Conservation (phyloP, 2,113 vertebrate species). For the Phocoena phocoena region DNA sequence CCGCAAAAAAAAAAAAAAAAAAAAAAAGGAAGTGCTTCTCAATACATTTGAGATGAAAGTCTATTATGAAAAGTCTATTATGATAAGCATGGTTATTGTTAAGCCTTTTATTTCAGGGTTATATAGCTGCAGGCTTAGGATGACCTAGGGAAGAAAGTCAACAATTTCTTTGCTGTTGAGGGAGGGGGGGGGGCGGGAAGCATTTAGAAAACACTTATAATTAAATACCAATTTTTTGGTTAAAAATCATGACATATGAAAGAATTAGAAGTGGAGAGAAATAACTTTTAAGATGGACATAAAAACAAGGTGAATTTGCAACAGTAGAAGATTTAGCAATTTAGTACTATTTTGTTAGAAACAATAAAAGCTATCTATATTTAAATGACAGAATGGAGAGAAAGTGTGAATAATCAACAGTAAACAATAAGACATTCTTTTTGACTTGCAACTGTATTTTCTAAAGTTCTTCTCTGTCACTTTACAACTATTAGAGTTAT, state of each 20-base stretch:
- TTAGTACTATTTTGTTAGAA: slow-evolving; percentile 58
- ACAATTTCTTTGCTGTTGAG: background rate
- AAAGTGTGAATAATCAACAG: slow-evolving; percentile 32
- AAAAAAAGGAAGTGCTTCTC: background rate
- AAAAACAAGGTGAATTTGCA: slow-evolving; percentile 33
- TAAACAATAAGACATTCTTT: slow-evolving; percentile 12
- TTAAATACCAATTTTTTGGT: background rate
- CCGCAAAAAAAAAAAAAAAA: too few relatives aligned
- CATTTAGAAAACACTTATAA: slow-evolving; percentile 25
- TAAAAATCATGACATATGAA: background rate
- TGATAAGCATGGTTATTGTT: background rate
- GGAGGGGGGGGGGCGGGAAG: background rate
- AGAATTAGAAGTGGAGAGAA: slow-evolving; percentile 35
- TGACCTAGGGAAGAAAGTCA: background rate
- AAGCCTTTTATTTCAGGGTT: slow-evolving; percentile 20
- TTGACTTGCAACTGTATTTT: slow-evolving; percentile 58
- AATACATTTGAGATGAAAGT: background rate
- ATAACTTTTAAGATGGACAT: slow-evolving; percentile 29
- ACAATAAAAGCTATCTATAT: slow-evolving; percentile 63
- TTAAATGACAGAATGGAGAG: slow-evolving; percentile 56
- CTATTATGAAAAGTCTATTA: background rate
- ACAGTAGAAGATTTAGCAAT: slow-evolving; percentile 22
- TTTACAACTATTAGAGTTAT: slow-evolving; percentile 38
- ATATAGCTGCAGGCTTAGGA: background rate
- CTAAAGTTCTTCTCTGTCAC: slow-evolving; percentile 35